Evolutionary conservation across 2,888 invertebrate species (phyloP).

Genomic region (Epicampocera succincta): DNA sequence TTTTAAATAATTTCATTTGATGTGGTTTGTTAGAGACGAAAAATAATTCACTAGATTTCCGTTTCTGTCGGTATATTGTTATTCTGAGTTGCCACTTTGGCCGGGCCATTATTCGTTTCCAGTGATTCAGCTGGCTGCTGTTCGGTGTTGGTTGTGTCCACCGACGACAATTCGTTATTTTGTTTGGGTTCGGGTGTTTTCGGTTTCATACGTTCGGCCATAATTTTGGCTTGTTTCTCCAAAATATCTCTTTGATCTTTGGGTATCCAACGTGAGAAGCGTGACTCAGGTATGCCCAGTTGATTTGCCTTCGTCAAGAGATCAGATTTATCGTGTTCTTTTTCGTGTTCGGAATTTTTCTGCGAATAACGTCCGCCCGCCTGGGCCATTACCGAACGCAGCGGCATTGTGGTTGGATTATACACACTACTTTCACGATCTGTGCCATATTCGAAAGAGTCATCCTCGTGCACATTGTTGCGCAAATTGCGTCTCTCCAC

Average conservation of each 20-base stretch:
- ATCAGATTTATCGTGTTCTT: conserved; percentile 71
- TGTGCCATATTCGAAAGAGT: conserved; percentile 80
- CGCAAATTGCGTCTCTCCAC: conserved; percentile 72
- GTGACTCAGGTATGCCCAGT: conserved; percentile 80
- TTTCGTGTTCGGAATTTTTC: conserved; percentile 72
- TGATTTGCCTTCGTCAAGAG: conserved; percentile 78
- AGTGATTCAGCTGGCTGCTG: conserved; percentile 45
- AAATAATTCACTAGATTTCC: conserved; percentile 75
- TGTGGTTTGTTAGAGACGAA: not conserved
- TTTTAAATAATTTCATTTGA: conserved; percentile 10
- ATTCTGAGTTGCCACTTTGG: not conserved
- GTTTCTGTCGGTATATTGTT: conserved; percentile 77
- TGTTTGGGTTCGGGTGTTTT: conserved; percentile 63
- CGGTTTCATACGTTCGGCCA: conserved; percentile 75
- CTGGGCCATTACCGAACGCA: conserved; percentile 75
- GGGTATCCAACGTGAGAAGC: conserved; percentile 80
- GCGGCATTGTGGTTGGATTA: conserved; percentile 79
- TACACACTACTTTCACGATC: conserved; percentile 81
- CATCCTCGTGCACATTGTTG: conserved; percentile 75
- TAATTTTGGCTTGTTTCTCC: conserved; percentile 79
- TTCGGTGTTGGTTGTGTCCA: conserved; percentile 40
- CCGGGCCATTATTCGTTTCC: conserved; percentile 69
- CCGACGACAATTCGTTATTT: not conserved
- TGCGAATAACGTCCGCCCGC: conserved; percentile 77
- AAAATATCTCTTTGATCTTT: conserved; percentile 81